These are phyloP conservation scores for Drosophila planitibia DNA, from an alignment of 2,888 invertebrate species.

Conservation along the genomic window DNA sequence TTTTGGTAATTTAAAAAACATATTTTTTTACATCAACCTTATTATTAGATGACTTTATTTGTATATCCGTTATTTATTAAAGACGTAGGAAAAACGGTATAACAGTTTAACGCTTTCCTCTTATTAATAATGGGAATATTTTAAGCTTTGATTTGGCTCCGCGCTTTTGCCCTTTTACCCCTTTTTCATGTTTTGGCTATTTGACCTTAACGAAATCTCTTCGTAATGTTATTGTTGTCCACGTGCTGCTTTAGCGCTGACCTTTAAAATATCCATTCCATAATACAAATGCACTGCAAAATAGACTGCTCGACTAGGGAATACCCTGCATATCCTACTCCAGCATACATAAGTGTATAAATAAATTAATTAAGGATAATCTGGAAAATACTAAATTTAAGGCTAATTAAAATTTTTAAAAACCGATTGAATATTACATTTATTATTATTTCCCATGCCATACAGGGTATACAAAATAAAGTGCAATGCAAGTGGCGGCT, in stretches of 20 bases:
- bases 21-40: neutral
- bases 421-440: neutral
- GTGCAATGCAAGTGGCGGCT: neutral
- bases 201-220: constrained; percentile 3
- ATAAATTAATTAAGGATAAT: neutral
- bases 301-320: neutral
- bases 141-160: neutral
- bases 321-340: neutral
- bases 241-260: constrained; percentile 9
- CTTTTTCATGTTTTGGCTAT: neutral
- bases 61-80: neutral
- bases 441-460: neutral
- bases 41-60: neutral
- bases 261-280: constrained; percentile 53
- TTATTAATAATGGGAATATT: neutral
- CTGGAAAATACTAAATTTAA: neutral
- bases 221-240: constrained; percentile 2
- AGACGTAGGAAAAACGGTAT: neutral
- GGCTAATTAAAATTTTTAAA: neutral
- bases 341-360: neutral
- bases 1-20: neutral
- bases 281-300: constrained; percentile 19
- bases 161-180: neutral
- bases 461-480: neutral
- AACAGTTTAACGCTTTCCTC: neutral